Conservation (phyloP, 2,888 invertebrate genomes). For the Caenorhabditis sinica region DNA sequence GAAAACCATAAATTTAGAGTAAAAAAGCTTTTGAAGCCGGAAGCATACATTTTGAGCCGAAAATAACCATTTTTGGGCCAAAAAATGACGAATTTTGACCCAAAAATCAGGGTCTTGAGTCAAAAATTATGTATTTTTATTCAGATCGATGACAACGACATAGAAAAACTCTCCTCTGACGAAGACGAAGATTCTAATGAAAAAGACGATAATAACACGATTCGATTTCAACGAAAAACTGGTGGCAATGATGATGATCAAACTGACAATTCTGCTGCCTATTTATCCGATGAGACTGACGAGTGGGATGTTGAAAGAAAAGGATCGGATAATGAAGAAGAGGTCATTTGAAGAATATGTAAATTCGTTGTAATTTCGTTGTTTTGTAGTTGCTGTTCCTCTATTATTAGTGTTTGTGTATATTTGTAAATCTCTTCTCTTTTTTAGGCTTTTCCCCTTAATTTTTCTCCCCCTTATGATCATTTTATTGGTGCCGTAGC, state of each 20-base stretch:
- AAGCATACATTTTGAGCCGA: too few relatives aligned
- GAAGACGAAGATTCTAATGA: conserved; percentile 26
- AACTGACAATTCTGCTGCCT: not conserved
- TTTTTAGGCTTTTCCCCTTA: not conserved
- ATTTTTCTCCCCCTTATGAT: conserved; percentile 8
- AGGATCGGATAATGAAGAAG: conserved; percentile 25
- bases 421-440: conserved; percentile 34
- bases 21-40: too few relatives aligned
- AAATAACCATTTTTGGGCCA: too few relatives aligned
- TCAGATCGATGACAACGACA: conserved; percentile 45
- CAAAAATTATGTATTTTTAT: not conserved
- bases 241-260: not conserved
- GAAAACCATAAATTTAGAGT: too few relatives aligned
- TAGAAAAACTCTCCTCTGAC: conserved; percentile 32
- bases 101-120: too few relatives aligned
- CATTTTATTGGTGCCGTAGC: conserved; percentile 7
- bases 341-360: conserved; percentile 21
- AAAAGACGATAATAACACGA: not conserved
- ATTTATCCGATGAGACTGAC: conserved; percentile 51
- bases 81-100: too few relatives aligned
- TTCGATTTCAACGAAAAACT: not conserved
- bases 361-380: not conserved
- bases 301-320: conserved; percentile 52
- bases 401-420: conserved; percentile 13
- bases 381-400: conserved; percentile 35